Evolutionary conservation across 2,797 vertebrate species (phyloP).

Genomic region (Eutrigla gurnardus): DNA sequence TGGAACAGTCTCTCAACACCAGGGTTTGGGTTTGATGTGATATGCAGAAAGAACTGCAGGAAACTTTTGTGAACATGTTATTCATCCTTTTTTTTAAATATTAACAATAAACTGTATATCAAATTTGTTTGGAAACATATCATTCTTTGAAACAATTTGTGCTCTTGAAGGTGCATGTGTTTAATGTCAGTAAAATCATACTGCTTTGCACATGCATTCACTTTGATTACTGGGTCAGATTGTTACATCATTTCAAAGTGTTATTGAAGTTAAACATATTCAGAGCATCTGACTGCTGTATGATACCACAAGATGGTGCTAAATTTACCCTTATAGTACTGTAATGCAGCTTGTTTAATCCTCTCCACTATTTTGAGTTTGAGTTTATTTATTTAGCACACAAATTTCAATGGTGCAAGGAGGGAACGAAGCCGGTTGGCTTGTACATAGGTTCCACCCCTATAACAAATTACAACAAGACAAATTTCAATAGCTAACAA

Average conservation of each 20-base stretch:
- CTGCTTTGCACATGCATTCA: not conserved
- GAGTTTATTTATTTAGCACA: no score
- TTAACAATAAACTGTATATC: not conserved
- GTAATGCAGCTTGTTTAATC: not conserved
- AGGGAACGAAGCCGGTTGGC: no score
- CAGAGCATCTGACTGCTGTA: not conserved
- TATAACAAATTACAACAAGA: no score
- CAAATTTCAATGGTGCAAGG: no score
- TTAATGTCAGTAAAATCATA: not conserved
- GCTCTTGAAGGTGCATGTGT: not conserved
- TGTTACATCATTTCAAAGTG: not conserved
- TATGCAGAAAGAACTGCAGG: slow-evolving; percentile 8
- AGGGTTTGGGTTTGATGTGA: slow-evolving; percentile 23
- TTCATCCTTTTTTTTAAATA: not conserved
- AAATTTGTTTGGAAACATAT: not conserved
- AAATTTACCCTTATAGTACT: not conserved
- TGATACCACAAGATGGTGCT: slow-evolving; percentile 62
- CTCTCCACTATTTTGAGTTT: no score
- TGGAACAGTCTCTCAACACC: slow-evolving; percentile 12
- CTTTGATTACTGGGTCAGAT: not conserved
- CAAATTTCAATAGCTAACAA: no score
- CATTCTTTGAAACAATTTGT: not conserved
- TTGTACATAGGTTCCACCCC: no score
- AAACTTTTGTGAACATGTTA: not conserved
- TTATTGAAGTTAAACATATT: not conserved